Conservation (phyloP, 2,113 vertebrate species). For the Geococcyx californianus region DNA sequence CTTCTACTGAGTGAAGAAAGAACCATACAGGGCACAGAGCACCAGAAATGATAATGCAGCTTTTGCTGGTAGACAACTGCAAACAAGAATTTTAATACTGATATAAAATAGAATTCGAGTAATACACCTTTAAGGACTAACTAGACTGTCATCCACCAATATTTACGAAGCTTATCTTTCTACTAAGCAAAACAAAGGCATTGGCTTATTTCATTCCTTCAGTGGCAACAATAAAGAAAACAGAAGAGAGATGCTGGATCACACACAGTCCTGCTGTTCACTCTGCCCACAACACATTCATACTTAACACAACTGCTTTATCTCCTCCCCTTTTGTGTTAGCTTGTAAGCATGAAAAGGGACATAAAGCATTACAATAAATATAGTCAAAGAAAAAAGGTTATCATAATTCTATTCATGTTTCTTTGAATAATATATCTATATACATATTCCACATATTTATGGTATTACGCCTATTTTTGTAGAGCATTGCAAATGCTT, state of each 20-base stretch:
- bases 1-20: neutral
- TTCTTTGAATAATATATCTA: neutral
- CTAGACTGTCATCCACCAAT: neutral
- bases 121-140: neutral
- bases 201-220: neutral
- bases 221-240: neutral
- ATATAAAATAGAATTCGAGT: neutral
- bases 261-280: neutral
- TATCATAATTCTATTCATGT: neutral
- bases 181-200: neutral
- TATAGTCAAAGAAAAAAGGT: neutral
- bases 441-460: neutral
- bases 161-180: neutral
- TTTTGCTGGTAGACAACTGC: neutral
- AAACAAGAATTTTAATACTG: neutral
- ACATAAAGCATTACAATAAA: neutral
- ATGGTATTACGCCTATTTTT: neutral
- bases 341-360: neutral
- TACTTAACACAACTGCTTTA: neutral
- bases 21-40: neutral
- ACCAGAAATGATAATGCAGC: neutral
- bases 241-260: neutral
- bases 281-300: neutral
- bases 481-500: neutral
- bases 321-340: neutral